Conservation (phyloP, 2,113 vertebrate genomes). For the Alligator mississippiensis region DNA sequence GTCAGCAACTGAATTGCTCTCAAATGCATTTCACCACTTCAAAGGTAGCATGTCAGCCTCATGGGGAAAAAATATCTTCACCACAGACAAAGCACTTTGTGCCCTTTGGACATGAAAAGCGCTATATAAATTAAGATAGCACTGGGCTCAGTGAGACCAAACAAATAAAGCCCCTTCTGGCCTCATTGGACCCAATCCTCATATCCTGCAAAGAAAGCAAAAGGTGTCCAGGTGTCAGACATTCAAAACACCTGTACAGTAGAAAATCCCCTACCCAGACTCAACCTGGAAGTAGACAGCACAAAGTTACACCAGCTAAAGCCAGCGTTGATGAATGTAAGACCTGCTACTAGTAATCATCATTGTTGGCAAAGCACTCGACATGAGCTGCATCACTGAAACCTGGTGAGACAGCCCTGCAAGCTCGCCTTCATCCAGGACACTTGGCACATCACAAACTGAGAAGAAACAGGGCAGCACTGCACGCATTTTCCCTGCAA, state of each 20-base stretch:
- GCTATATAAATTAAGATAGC: background rate
- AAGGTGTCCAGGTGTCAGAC: background rate
- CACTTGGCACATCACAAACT: accelerated
- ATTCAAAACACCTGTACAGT: background rate
- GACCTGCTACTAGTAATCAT: background rate
- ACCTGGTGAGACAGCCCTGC: background rate
- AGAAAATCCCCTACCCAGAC: background rate
- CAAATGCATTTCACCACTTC: background rate
- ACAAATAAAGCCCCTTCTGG: background rate
- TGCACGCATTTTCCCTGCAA: background rate
- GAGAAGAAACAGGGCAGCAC: background rate
- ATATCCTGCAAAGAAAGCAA: background rate
- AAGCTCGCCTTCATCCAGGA: background rate
- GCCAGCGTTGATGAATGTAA: background rate
- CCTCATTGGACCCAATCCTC: background rate
- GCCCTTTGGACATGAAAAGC: background rate
- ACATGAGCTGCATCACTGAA: accelerated
- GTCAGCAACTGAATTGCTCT: background rate
- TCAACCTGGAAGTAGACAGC: background rate
- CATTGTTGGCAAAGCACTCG: background rate
- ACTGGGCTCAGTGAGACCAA: background rate
- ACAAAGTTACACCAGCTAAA: background rate
- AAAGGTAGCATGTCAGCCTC: background rate
- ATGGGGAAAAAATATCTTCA: background rate
- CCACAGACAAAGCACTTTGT: background rate